Conservation (phyloP, 2,113 vertebrate genomes). For the Columba janthina region DNA sequence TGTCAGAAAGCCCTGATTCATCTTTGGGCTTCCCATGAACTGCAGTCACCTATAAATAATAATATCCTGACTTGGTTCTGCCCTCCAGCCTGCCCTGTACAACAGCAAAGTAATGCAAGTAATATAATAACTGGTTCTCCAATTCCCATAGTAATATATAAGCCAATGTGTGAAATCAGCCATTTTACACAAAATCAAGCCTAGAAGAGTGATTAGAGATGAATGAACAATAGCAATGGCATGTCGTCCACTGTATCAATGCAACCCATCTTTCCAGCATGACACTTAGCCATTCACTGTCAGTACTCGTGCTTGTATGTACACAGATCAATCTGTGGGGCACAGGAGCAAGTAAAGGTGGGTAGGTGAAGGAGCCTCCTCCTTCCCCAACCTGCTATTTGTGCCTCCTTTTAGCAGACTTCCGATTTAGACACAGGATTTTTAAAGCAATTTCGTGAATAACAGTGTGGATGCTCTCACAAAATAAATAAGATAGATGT, state of each 20-base stretch:
- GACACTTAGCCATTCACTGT: neutral
- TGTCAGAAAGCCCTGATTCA: neutral
- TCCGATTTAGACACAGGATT: neutral
- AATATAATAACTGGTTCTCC: neutral
- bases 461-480: neutral
- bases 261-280: neutral
- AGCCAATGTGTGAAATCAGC: neutral
- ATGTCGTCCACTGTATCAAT: neutral
- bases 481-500: neutral
- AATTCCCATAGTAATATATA: neutral
- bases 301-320: accelerated
- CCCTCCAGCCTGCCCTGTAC: neutral
- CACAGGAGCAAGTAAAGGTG: neutral
- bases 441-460: neutral
- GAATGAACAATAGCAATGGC: neutral
- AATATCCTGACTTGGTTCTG: neutral
- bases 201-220: neutral
- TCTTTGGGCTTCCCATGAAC: neutral
- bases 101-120: neutral
- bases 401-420: neutral
- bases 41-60: neutral
- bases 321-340: neutral
- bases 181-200: neutral
- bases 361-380: neutral
- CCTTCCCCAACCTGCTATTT: neutral